A percentile compares a stretch with the other conserved stretches of the same genome.
Evolutionary conservation across 2,888 invertebrate genomes (phyloP).

Genomic region (Isoperla grammatica): DNA sequence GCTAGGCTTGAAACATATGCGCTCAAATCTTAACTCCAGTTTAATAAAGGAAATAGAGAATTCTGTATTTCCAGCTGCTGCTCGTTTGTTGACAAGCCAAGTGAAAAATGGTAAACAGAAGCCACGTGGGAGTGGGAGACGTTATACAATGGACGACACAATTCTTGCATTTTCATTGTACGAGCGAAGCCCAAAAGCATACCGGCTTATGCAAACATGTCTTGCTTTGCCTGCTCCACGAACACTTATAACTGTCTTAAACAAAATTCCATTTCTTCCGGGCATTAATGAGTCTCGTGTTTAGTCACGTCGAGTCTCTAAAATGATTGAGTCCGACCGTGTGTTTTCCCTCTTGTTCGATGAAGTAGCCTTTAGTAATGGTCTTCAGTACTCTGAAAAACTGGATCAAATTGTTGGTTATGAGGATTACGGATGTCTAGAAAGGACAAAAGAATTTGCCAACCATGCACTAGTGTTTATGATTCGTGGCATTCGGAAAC

Average conservation of each 20-base stretch:
- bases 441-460: slow-evolving; percentile 15
- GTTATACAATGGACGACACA: slow-evolving; percentile 15
- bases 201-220: background rate
- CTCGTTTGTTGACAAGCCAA: background rate
- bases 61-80: background rate
- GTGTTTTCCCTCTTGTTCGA: slow-evolving; percentile 12
- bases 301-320: background rate
- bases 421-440: slow-evolving; percentile 18
- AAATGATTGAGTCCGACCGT: background rate
- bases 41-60: background rate
- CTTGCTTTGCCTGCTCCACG: slow-evolving; percentile 17
- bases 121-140: background rate
- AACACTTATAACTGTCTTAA: slow-evolving; percentile 8
- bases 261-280: slow-evolving; percentile 10
- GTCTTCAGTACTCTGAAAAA: background rate
- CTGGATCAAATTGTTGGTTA: slow-evolving; percentile 17
- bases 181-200: slow-evolving; percentile 12
- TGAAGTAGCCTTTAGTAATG: slow-evolving; percentile 9
- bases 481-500: slow-evolving; percentile 16
- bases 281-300: background rate
- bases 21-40: background rate
- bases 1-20: background rate
- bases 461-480: slow-evolving; percentile 24
- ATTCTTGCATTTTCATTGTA: slow-evolving; percentile 16
- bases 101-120: background rate